Conservation (phyloP, 2,113 vertebrate genomes). For the Sardina pilchardus region DNA sequence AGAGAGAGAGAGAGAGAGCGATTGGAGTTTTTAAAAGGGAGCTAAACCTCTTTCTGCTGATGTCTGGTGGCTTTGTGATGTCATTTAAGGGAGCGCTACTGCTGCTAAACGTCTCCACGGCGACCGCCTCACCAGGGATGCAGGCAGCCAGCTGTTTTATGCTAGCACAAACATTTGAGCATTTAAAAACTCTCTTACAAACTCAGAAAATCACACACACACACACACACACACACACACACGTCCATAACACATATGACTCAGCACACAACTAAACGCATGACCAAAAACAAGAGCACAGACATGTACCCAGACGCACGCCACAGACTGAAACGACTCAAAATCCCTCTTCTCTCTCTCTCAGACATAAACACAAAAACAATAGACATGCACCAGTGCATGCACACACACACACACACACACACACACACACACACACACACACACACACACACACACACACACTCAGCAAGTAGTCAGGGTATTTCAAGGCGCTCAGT, state of each 20-base stretch:
- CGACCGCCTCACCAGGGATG: not conserved
- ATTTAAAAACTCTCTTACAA: too few relatives aligned
- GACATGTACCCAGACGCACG: too few relatives aligned
- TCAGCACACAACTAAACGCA: too few relatives aligned
- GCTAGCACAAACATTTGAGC: too few relatives aligned
- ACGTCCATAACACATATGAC: too few relatives aligned
- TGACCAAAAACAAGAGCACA: not conserved
- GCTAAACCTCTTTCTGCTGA: not conserved
- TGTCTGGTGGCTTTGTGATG: not conserved
- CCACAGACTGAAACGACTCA: too few relatives aligned
- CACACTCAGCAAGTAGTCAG: not conserved
- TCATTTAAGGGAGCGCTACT: not conserved
- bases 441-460: not conserved
- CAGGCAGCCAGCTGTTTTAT: not conserved
- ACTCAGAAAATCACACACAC: not conserved
- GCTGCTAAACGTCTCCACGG: not conserved
- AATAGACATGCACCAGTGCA: not conserved
- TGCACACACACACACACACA: not conserved
- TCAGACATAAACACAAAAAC: not conserved
- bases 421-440: not conserved
- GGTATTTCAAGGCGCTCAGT: not conserved
- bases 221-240: constrained; percentile 3
- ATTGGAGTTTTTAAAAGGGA: not conserved
- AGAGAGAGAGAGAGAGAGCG: not conserved
- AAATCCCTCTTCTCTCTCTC: too few relatives aligned